Conservation (phyloP, 2,888 invertebrate genomes). For the Ptycholaimellus sp. region DNA sequence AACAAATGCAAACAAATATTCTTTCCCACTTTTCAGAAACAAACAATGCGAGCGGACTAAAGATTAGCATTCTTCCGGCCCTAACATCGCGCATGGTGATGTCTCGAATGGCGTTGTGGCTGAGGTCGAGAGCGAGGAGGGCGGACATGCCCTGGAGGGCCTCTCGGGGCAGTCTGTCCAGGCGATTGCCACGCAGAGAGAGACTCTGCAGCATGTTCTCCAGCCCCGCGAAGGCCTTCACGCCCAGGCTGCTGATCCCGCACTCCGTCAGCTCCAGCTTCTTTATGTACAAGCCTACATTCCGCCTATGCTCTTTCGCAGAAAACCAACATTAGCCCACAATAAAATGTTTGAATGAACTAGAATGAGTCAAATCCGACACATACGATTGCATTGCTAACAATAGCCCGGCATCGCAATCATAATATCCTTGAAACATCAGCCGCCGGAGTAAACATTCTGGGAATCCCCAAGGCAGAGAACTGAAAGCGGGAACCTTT, state of each 20-base stretch:
- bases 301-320: no score
- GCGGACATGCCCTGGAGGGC: conserved; percentile 20
- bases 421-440: no score
- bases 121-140: conserved; percentile 17
- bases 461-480: no score
- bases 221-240: conserved; percentile 6
- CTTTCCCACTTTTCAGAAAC: neutral
- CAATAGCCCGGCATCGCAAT: no score
- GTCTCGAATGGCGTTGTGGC: conserved; percentile 20
- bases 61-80: neutral
- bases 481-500: conserved; percentile 22
- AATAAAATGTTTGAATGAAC: no score
- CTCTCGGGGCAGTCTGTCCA: conserved; percentile 12
- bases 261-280: conserved; percentile 6
- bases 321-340: no score
- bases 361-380: no score
- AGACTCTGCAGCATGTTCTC: conserved; percentile 7
- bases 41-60: neutral
- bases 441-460: no score
- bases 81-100: conserved; percentile 11
- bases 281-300: conserved; percentile 23
- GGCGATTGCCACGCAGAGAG: conserved; percentile 16
- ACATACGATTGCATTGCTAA: no score
- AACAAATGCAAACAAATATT: neutral
- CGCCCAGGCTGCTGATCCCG: conserved; percentile 1